Percentiles rank a stretch among this genome's conserved stretches.
These are phyloP conservation scores for Phthorimaea operculella DNA, from an alignment of 1,140 invertebrate species.

Conservation along the genomic window DNA sequence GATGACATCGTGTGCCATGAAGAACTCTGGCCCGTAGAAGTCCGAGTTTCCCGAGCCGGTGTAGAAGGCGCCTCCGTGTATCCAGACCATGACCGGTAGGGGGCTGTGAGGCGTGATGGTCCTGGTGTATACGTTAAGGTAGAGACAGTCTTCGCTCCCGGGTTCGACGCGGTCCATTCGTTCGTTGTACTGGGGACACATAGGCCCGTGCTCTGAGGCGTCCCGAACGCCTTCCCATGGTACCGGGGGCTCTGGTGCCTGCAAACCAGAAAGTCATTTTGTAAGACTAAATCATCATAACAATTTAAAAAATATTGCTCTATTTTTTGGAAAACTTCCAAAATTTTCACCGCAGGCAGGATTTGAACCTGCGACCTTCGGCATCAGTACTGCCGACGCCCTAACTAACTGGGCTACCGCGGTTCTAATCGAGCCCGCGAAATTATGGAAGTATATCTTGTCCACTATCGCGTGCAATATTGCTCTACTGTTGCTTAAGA, in stretches of 20 bases:
- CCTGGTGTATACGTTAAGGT: constrained; percentile 77
- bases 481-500: neutral
- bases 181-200: constrained; percentile 64
- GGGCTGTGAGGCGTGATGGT: constrained; percentile 25
- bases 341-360: too few species aligned
- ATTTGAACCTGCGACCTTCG: too few species aligned
- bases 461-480: neutral
- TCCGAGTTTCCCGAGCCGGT: constrained; percentile 70
- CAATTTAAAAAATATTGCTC: neutral
- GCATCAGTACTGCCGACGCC: too few species aligned
- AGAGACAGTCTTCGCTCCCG: constrained; percentile 77
- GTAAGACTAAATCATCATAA: too few species aligned
- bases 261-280: constrained; percentile 10
- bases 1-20: constrained; percentile 72
- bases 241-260: constrained; percentile 58
- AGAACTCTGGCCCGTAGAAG: constrained; percentile 70
- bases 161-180: constrained; percentile 36
- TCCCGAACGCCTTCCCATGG: constrained; percentile 65
- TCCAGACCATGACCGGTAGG: constrained; percentile 78
- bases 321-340: too few species aligned
- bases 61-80: constrained; percentile 79
- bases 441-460: too few species aligned
- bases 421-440: too few species aligned
- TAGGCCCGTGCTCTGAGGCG: constrained; percentile 53
- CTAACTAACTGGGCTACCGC: too few species aligned